Base-by-base conservation (phyloP, 2,888 invertebrate genomes). In the Strigamia maritima region DNA sequence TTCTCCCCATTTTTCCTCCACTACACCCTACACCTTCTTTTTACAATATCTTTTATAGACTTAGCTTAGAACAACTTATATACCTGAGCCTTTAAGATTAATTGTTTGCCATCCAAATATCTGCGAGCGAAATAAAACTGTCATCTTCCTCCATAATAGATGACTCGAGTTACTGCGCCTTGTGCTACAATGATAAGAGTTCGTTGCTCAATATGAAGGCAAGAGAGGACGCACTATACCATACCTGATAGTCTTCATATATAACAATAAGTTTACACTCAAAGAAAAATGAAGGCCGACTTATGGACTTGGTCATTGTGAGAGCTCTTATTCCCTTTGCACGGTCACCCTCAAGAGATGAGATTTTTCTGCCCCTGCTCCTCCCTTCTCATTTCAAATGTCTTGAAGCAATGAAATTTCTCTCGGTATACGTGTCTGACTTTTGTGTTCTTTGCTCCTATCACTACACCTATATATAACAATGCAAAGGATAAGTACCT, bases 1-100 rank as follows among this genome's bases (percentile, higher is more conserved):
- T 65, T 65, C 65, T 65, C 65, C 26, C 65, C 65, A 26, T 65
- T 28, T 65, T 16, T 28, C 65, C 24, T 28, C 10, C 26, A 24
- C 12, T 65, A 26, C 16, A 4, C 65, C 65, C 65, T 8, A 24
- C 65, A 14, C 65, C 65, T 16, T 28, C 65, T 26, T 16, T 65
- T 65, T 65, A 65, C 65, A 65, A 65, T 65, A 65, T 24, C 65
- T 65, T 65, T 65, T 65, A 65, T 65, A 65, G 65, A 65, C 65
- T 65, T 65, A 65, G 65, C 65, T 65, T 65, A 65, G 65, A 65
- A 65, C 65, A 65, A 65, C 65, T 65, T 65, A 65, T 65, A 65
- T 65, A 65, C 65, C 65, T 65, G 65, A 65, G 65, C 65, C 28
- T 26, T 28, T 65, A 65, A 65, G 65, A 65, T 65, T 65, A 65